Conservation (phyloP, 1,140 invertebrate species). For the Papilio aristodemus region DNA sequence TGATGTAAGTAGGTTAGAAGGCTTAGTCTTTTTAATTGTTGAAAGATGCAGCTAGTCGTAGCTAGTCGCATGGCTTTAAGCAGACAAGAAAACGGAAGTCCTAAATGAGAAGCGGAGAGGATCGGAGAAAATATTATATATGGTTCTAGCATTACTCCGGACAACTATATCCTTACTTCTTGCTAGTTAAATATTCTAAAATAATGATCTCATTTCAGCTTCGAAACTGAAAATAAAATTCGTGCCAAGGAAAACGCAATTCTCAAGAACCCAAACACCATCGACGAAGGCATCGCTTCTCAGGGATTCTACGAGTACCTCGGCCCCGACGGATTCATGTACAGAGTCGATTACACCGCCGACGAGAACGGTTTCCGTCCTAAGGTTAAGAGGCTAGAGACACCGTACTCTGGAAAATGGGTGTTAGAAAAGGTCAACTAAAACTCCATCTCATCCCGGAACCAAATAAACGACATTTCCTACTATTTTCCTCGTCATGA, state of each 20-base stretch:
- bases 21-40: not conserved
- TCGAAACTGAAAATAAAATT: conserved; percentile 89
- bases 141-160: too few species aligned
- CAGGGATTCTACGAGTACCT: conserved; percentile 84
- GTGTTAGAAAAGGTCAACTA: conserved; percentile 71
- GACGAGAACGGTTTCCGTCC: conserved; percentile 86
- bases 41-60: not conserved
- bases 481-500: conserved; percentile 53
- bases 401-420: conserved; percentile 75
- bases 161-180: too few species aligned
- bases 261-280: conserved; percentile 74
- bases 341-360: conserved; percentile 83
- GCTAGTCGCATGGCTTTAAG: not conserved
- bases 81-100: not conserved
- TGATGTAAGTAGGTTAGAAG: conserved; percentile 21
- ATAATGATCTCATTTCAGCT: conserved; percentile 74
- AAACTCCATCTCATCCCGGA: conserved; percentile 38
- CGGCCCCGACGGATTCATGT: conserved; percentile 82
- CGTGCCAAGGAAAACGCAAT: conserved; percentile 85
- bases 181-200: not conserved
- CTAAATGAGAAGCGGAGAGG: too few species aligned
- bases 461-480: conserved; percentile 41
- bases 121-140: too few species aligned
- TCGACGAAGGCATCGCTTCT: conserved; percentile 84
- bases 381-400: conserved; percentile 76